These are phyloP conservation scores for Eurosta solidaginis DNA, from an alignment of 1,140 invertebrate species.

Conservation along the genomic window DNA sequence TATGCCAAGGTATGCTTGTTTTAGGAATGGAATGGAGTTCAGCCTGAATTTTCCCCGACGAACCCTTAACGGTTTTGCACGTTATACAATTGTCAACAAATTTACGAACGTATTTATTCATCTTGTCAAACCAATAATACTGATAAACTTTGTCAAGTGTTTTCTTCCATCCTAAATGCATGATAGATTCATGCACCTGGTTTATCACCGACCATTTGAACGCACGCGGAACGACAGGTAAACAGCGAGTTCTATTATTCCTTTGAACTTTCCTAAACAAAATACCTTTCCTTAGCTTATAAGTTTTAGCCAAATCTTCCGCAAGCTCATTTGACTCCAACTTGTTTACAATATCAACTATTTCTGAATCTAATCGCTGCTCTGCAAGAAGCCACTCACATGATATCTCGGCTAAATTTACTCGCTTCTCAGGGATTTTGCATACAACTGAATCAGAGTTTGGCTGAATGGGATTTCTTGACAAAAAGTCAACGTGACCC, in stretches of 20 bases:
- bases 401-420: slow-evolving; percentile 38
- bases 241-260: no score
- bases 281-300: slow-evolving; percentile 36
- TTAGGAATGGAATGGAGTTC: no score
- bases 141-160: no score
- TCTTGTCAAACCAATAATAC: no score
- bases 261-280: slow-evolving; percentile 39
- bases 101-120: no score
- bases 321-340: slow-evolving; percentile 35
- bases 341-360: slow-evolving; percentile 33
- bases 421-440: slow-evolving; percentile 31
- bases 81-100: no score
- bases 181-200: slow-evolving; percentile 42
- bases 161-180: no score
- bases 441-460: background rate
- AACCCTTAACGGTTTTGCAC: no score
- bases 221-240: slow-evolving; percentile 45
- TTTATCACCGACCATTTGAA: slow-evolving; percentile 49
- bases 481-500: slow-evolving; percentile 37
- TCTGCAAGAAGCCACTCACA: slow-evolving; percentile 40
- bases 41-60: no score
- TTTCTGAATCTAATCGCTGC: slow-evolving; percentile 38
- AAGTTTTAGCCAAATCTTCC: no score
- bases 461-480: slow-evolving; percentile 31
- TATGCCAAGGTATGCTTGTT: no score